Conservation (phyloP, 2,113 vertebrate genomes). For the Panurus biarmicus region DNA sequence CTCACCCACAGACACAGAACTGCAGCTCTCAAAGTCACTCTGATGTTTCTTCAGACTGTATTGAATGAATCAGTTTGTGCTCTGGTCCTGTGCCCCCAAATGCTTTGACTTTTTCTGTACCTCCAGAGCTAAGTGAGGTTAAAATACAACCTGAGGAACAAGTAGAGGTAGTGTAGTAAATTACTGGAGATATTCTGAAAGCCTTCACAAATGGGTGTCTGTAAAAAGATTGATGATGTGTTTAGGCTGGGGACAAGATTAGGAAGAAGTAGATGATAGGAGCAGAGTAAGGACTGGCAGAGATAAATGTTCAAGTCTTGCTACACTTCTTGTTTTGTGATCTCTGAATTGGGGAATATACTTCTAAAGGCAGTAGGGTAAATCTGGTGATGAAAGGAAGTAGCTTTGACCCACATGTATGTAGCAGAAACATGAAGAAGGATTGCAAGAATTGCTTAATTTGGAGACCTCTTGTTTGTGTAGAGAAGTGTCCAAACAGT, state of each 20-base stretch:
- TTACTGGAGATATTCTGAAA: background rate
- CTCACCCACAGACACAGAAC: background rate
- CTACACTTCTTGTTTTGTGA: background rate
- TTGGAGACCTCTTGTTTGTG: background rate
- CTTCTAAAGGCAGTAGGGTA: background rate
- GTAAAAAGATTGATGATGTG: background rate
- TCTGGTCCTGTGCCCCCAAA: background rate
- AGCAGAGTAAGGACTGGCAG: background rate
- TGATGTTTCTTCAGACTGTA: background rate
- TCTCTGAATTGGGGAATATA: background rate
- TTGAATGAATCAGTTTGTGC: background rate
- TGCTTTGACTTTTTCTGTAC: background rate
- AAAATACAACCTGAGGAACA: background rate
- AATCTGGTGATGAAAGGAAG: background rate
- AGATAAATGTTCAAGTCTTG: background rate
- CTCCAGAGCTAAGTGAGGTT: background rate
- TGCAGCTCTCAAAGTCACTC: background rate
- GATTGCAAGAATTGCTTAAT: background rate
- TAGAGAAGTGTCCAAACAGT: background rate
- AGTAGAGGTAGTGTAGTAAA: background rate
- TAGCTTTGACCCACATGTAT: background rate
- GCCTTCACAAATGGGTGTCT: background rate
- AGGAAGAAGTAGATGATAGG: background rate
- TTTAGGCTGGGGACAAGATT: background rate
- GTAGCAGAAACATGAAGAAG: background rate